These are phyloP conservation scores for Leptatherina wallacei DNA, from an alignment of 2,797 vertebrate genomes.

Conservation along the genomic window DNA sequence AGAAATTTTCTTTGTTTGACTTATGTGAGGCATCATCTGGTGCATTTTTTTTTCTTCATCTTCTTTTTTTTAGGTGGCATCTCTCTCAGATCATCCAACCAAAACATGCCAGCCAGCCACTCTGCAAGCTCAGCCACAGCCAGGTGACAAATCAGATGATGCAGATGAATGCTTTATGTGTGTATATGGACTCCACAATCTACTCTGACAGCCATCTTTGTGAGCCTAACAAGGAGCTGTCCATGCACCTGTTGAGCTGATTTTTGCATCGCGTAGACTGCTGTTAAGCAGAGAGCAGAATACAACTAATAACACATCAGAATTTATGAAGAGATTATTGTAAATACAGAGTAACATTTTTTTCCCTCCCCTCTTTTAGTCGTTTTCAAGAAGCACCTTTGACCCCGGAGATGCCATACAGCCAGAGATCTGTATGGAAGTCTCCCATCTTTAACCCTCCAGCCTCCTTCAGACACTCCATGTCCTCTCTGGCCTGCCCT, in stretches of 20 bases:
- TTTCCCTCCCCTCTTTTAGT: conserved; percentile 36
- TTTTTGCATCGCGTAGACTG: too few species aligned
- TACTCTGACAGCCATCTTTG: not conserved
- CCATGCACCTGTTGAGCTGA: not conserved
- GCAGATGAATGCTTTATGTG: not conserved
- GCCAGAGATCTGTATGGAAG: conserved; percentile 62
- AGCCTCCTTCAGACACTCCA: conserved; percentile 67
- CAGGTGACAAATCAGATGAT: conserved; percentile 65
- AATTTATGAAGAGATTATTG: not conserved
- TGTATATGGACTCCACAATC: not conserved
- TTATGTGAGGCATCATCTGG: conserved; percentile 10
- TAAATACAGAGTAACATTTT: not conserved
- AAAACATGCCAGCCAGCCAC: conserved; percentile 55
- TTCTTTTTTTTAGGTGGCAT: conserved; percentile 56
- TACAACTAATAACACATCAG: not conserved
- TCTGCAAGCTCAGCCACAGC: conserved; percentile 60
- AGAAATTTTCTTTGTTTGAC: conserved; percentile 4
- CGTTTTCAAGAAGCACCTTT: conserved; percentile 50
- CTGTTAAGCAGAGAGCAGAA: too few species aligned
- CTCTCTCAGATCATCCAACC: conserved; percentile 62
- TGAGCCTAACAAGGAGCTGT: not conserved
- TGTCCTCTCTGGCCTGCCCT: conserved; percentile 71
- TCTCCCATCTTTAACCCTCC: conserved; percentile 73
- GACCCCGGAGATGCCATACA: conserved; percentile 54
- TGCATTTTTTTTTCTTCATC: not conserved